A percentile compares a stretch with the other conserved stretches of the same genome.
Evolutionary conservation across 2,113 vertebrate genomes (phyloP).

Genomic region (Caloenas nicobarica): DNA sequence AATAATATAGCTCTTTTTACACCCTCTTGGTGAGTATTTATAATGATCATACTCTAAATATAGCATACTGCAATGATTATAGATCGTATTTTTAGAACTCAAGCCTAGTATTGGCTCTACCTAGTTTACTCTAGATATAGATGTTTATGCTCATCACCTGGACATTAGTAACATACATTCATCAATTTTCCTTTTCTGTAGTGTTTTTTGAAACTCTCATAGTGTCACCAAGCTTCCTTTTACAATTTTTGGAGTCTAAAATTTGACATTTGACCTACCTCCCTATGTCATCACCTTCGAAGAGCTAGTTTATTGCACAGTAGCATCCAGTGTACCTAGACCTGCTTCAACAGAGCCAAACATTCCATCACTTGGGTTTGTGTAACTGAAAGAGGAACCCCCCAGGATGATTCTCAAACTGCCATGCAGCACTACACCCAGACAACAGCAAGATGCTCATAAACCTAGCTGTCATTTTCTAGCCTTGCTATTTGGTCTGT

Average conservation of each 20-base stretch:
- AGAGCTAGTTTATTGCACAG: not conserved
- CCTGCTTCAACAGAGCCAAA: not conserved
- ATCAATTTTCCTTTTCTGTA: not conserved
- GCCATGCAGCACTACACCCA: not conserved
- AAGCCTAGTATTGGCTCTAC: not conserved
- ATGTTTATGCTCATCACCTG: not conserved
- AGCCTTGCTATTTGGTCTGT: not conserved
- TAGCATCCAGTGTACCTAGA: not conserved
- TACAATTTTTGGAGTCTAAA: not conserved
- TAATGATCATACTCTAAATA: not conserved
- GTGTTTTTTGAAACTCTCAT: not conserved
- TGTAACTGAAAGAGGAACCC: not conserved
- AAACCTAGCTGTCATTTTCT: not conserved
- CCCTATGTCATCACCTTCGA: not conserved
- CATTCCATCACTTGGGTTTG: rapidly evolving
- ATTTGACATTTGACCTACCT: not conserved
- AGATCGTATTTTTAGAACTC: not conserved
- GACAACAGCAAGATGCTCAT: not conserved
- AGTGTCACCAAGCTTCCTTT: not conserved
- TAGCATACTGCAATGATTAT: rapidly evolving
- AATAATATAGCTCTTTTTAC: not conserved
- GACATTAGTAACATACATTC: not conserved
- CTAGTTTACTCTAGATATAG: not conserved
- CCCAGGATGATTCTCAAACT: not conserved
- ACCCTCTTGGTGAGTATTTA: not conserved